Evolutionary conservation across 2,797 vertebrate genomes (phyloP), one percentile per base, ranked within the genome.

Genomic region (Mormyrops attenuatus): DNA sequence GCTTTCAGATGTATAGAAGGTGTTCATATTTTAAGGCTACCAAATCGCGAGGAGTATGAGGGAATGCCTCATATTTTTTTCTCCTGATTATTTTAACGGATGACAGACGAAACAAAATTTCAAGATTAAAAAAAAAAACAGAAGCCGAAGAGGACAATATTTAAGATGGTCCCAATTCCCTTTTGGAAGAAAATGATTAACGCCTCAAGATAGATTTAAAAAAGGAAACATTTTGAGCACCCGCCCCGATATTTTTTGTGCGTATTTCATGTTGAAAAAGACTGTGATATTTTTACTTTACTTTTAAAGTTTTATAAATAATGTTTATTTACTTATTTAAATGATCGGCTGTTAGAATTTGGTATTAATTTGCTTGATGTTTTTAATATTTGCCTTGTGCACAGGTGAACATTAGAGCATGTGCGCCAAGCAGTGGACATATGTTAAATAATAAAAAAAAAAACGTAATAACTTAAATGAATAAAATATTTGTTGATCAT

Each of bases 271-370:
- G 94, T 96, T 92, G 94, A 96, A 96, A 95, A 96, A 97, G 92
- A 92, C 94, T 96, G 95, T 96, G 94, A 94, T 96, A 95, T 97
- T 96, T 96, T 97, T 96, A 96, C 95, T 96, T 96, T 97, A 95
- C 95, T 97, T 97, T 96, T 93, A 97, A 95, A 95, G 95, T 96
- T 97, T 97, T 96, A 96, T 96, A 98, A 97, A 97, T 96, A 95
- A 97, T 97, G 96, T 98, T 97, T 97, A 98, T 98, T 97, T 97
- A 97, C 96, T 96, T 98, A 99, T 99, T 99, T 98, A 98, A 97
- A 95, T 93, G 94, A 97, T 96, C 95, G 95, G 95, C 95, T 95
- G 93, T 95, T 97, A 96, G 97, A 95, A 94, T 96, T 96, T 95
- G 96, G 93, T 95, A 94, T 94, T 97, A 91, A 95, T 97, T 96